phyloP scores from a whole-genome alignment of 2,113 vertebrate species.

The Calyptomena viridis region DNA sequence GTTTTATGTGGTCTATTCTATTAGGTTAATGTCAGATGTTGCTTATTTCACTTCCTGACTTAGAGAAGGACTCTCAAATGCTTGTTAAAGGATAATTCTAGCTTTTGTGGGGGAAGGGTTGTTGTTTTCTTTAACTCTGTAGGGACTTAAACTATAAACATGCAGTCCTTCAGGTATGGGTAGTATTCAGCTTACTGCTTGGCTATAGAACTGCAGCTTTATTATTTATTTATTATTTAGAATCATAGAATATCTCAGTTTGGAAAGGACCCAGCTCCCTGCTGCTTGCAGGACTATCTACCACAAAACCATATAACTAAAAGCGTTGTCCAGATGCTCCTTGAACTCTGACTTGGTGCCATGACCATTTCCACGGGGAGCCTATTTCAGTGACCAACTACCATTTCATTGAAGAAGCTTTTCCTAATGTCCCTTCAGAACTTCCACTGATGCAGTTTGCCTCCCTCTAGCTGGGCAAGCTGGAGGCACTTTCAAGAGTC shows the following conservation, averaged over 20 bases:
- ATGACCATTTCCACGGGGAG: not conserved
- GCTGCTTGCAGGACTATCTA: not conserved
- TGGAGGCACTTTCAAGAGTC: not conserved
- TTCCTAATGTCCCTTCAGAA: not conserved
- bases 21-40: not conserved
- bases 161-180: not conserved
- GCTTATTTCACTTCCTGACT: not conserved
- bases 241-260: not conserved
- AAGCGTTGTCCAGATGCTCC: fast-evolving
- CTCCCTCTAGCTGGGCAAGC: not conserved
- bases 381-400: not conserved
- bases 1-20: not conserved
- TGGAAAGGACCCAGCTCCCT: not conserved
- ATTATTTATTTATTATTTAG: not conserved
- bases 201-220: not conserved
- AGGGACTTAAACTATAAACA: not conserved
- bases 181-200: not conserved
- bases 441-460: not conserved
- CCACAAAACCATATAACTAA: not conserved
- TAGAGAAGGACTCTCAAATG: not conserved
- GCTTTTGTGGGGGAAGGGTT: not conserved
- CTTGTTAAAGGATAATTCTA: not conserved
- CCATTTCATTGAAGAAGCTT: not conserved
- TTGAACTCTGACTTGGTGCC: not conserved
- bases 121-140: not conserved